A percentile compares a stretch with the other conserved stretches of the same genome.
Conservation (phyloP, 2,888 invertebrate genomes). For the Stenoptilia bipunctidactyla region DNA sequence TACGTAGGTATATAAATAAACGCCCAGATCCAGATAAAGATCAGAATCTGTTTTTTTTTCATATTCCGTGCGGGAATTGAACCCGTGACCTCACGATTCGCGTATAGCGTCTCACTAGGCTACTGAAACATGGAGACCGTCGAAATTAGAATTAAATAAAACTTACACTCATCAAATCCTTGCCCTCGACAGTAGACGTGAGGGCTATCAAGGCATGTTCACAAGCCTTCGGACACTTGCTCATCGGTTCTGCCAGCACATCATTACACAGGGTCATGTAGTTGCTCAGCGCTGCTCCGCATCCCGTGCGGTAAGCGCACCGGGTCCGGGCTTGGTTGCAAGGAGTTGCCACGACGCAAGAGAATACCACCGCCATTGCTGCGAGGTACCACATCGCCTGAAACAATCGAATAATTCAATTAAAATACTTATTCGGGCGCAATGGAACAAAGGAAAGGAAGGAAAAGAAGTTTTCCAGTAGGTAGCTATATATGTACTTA, state of each 20-base stretch:
- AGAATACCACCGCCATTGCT: conserved; percentile 29
- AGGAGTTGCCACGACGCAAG: conserved; percentile 36
- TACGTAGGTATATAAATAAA: too few relatives aligned
- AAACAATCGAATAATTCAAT: conserved; percentile 3
- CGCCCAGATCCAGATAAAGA: too few relatives aligned
- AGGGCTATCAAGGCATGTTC: conserved; percentile 84
- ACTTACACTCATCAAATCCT: conserved; percentile 81
- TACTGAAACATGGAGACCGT: too few relatives aligned
- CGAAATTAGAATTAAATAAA: too few relatives aligned
- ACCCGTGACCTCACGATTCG: too few relatives aligned
- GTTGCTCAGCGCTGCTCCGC: conserved; percentile 81
- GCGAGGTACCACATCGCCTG: conserved; percentile 57
- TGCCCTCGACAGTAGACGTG: conserved; percentile 83
- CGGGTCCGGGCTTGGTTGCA: conserved; percentile 79
- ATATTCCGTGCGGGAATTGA: too few relatives aligned
- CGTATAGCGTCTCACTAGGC: too few relatives aligned
- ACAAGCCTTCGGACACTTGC: conserved; percentile 78
- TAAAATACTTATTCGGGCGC: too few relatives aligned
- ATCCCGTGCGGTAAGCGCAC: conserved; percentile 82
- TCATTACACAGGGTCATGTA: conserved; percentile 81
- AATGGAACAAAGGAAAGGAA: too few relatives aligned
- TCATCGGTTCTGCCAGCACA: conserved; percentile 72
- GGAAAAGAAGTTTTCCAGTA: too few relatives aligned
- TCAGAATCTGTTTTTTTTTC: too few relatives aligned
- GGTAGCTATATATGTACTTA: too few relatives aligned